These are phyloP conservation scores for Xenops minutus DNA, from an alignment of 2,797 vertebrate species.

Conservation along the genomic window DNA sequence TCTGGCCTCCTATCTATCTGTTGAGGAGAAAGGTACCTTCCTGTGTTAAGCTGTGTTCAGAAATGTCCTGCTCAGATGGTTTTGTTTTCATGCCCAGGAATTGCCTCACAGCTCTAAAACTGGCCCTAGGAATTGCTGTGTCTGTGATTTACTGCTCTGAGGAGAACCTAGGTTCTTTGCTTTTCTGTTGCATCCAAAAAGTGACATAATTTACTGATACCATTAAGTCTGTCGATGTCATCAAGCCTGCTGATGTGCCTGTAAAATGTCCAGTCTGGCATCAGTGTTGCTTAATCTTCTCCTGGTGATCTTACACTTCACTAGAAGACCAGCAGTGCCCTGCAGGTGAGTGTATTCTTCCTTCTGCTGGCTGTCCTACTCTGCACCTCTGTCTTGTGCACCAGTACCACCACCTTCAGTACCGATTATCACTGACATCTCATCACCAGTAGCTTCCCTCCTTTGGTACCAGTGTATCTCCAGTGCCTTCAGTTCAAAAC, in stretches of 20 bases:
- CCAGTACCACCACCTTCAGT: not conserved
- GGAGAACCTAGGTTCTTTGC: not conserved
- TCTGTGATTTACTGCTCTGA: not conserved
- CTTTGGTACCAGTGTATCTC: not conserved
- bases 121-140: not conserved
- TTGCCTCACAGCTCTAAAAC: not conserved
- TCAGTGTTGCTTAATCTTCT: not conserved
- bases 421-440: rapidly evolving
- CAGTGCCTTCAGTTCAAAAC: not conserved
- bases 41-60: not conserved
- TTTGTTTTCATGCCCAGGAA: not conserved
- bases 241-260: not conserved
- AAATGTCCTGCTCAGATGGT: not conserved
- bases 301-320: not conserved
- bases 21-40: not conserved
- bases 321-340: not conserved
- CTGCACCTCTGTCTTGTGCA: not conserved
- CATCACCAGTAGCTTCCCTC: not conserved
- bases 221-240: not conserved
- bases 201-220: not conserved
- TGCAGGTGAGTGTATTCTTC: not conserved
- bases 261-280: not conserved
- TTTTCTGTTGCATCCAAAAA: not conserved
- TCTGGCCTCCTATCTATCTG: not conserved
- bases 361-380: not conserved